Percentiles rank a stretch among this genome's conserved stretches.
These are phyloP conservation scores for Neomorphus geoffroyi DNA, from an alignment of 2,797 vertebrate species.

Conservation along the genomic window DNA sequence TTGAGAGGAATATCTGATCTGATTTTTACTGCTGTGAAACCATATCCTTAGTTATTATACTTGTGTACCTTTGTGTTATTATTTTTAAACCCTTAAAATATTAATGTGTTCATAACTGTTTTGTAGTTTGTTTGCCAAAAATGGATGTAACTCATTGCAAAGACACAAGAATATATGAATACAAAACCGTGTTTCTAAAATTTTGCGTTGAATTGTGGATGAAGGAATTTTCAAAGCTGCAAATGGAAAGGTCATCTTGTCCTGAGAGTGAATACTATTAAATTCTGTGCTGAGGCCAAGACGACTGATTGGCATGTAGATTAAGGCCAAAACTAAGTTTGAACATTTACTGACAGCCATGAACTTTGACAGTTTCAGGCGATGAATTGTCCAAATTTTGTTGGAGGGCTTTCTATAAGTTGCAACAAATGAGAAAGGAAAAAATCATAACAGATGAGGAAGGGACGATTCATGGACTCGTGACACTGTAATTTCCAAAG, in stretches of 20 bases:
- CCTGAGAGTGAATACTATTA: conserved; percentile 3
- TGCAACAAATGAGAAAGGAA: not conserved
- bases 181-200: not conserved
- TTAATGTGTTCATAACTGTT: not conserved
- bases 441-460: not conserved
- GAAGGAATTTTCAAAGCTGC: not conserved
- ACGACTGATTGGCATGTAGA: not conserved
- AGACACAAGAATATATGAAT: not conserved
- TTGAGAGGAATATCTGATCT: not conserved
- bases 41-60: not conserved
- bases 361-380: not conserved
- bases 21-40: not conserved
- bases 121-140: not conserved
- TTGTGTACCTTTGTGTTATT: not conserved
- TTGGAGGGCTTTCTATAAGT: not conserved
- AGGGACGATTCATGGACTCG: not conserved
- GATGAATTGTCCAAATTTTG: not conserved
- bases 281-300: not conserved
- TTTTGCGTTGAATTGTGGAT: not conserved
- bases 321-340: not conserved
- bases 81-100: not conserved
- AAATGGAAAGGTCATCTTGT: not conserved
- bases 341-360: not conserved
- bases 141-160: not conserved
- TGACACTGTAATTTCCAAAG: not conserved